These are phyloP conservation scores for Cotesia congregata DNA, from an alignment of 2,888 invertebrate genomes.

Conservation along the genomic window DNA sequence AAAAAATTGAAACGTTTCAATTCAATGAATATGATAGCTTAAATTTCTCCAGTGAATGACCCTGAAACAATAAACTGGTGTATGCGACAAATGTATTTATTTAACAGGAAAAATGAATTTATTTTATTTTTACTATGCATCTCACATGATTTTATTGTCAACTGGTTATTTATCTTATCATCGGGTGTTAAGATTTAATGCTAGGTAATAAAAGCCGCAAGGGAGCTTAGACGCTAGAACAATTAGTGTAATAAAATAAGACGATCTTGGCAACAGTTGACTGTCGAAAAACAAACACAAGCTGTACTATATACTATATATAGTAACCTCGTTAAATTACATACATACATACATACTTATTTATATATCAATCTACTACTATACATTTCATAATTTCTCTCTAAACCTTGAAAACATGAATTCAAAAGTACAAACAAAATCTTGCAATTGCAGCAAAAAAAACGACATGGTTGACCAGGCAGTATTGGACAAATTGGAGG, in stretches of 20 bases:
- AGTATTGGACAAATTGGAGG: slow-evolving; percentile 91
- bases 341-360: not conserved
- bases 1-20: too few species aligned
- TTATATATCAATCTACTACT: too few species aligned
- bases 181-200: not conserved
- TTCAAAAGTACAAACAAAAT: not conserved
- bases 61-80: too few species aligned
- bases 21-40: too few species aligned
- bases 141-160: too few species aligned
- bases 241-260: not conserved
- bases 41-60: too few species aligned
- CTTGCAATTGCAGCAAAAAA: slow-evolving; percentile 75
- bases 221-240: not conserved
- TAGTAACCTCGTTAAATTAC: not conserved
- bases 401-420: not conserved
- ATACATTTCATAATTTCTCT: too few species aligned
- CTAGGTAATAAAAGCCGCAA: not conserved
- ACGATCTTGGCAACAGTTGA: not conserved
- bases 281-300: not conserved
- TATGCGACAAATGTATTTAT: too few species aligned
- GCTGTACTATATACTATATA: not conserved
- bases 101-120: not conserved
- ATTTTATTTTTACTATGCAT: not conserved
- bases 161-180: not conserved
- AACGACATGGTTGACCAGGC: slow-evolving; percentile 91